phyloP scores from a whole-genome alignment of 2,888 invertebrate genomes.

The Pedicia rivosa region DNA sequence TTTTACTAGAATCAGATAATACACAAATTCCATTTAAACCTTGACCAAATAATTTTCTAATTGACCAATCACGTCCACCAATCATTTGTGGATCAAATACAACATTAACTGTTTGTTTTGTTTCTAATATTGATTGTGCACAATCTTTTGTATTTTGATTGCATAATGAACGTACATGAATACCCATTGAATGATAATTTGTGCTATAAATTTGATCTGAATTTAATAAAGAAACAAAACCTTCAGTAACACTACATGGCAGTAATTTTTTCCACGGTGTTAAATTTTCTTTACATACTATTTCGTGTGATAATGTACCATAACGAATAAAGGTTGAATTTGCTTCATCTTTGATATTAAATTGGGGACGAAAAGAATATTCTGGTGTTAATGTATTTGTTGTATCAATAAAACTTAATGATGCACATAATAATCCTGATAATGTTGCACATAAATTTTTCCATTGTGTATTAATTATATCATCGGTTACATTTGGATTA shows the following conservation, averaged over 20 bases:
- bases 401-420: slow-evolving; percentile 81
- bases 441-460: slow-evolving; percentile 74
- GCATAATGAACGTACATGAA: slow-evolving; percentile 73
- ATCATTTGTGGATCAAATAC: slow-evolving; percentile 60
- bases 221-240: slow-evolving; percentile 75
- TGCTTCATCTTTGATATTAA: slow-evolving; percentile 11
- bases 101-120: slow-evolving; percentile 71
- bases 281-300: slow-evolving; percentile 96
- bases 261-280: slow-evolving; percentile 97
- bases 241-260: slow-evolving; percentile 84
- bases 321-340: slow-evolving; percentile 33
- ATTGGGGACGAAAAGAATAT: slow-evolving; percentile 59
- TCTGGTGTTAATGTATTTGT: slow-evolving; percentile 73
- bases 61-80: slow-evolving; percentile 54
- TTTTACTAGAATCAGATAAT: slow-evolving; percentile 55
- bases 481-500: slow-evolving; percentile 25
- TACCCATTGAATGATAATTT: slow-evolving; percentile 78
- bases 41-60: slow-evolving; percentile 74
- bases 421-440: slow-evolving; percentile 91
- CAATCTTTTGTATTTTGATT: slow-evolving; percentile 30
- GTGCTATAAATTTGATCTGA: slow-evolving; percentile 85
- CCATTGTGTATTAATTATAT: slow-evolving; percentile 63
- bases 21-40: slow-evolving; percentile 70
- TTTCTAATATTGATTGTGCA: slow-evolving; percentile 49
- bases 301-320: slow-evolving; percentile 86